These are phyloP conservation scores for Phyllopteryx taeniolatus DNA, from an alignment of 2,113 vertebrate genomes.

Conservation along the genomic window DNA sequence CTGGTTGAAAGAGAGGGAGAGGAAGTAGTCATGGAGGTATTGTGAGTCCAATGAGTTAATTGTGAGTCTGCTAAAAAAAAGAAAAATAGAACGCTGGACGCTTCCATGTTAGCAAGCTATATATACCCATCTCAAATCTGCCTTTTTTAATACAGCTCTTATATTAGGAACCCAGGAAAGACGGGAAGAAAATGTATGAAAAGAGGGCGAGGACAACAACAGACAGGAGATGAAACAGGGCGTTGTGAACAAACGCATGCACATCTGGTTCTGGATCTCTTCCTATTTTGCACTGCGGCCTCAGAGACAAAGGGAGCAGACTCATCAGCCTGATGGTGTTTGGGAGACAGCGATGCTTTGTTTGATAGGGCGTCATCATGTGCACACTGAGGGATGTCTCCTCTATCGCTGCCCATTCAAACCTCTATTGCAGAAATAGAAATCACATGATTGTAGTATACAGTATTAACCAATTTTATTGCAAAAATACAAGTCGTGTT, in stretches of 20 bases:
- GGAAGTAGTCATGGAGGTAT: no score
- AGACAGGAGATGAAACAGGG: conserved; percentile 1
- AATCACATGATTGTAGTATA: background rate
- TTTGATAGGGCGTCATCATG: conserved; percentile 23
- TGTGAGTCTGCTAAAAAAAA: no score
- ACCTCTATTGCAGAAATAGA: background rate
- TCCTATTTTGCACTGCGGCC: conserved; percentile 38
- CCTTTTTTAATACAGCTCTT: background rate
- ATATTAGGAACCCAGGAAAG: background rate
- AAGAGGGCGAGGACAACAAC: conserved; percentile 8
- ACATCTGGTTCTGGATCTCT: conserved; percentile 34
- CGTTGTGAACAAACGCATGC: conserved; percentile 35
- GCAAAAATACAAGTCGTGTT: background rate
- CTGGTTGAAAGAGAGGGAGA: no score
- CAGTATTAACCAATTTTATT: background rate
- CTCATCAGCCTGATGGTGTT: conserved; percentile 40
- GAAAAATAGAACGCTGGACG: no score
- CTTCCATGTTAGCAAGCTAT: no score
- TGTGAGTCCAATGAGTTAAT: no score
- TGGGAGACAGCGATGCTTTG: conserved; percentile 45
- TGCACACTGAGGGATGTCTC: conserved; percentile 45
- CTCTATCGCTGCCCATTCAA: conserved; percentile 21
- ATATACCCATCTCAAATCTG: no score
- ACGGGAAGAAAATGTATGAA: background rate
- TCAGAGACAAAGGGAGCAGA: conserved; percentile 46